Base-by-base conservation (phyloP, 2,888 invertebrate genomes). In the Allygus modestus region DNA sequence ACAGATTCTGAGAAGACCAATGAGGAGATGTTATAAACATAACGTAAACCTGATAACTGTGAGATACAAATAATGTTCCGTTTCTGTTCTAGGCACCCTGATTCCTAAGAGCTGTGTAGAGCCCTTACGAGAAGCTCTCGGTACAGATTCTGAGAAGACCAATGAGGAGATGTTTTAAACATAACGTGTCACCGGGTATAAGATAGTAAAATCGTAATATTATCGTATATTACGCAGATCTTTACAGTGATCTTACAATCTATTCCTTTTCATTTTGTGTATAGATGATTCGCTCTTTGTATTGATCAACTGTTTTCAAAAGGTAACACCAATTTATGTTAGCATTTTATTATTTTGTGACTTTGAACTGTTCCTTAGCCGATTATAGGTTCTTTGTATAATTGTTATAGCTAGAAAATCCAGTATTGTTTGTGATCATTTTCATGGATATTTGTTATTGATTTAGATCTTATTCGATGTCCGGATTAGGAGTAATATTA, bases 31-130 rank as follows among this genome's bases (percentile, higher is more conserved):
- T 85, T 84, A n/a, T n/a, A n/a, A n/a, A n/a, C n/a, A n/a, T n/a
- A n/a, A n/a, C n/a, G n/a, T n/a, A n/a, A n/a, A n/a, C n/a, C n/a
- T n/a, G n/a, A n/a, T n/a, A n/a, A n/a, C n/a, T n/a, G n/a, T n/a
- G n/a, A n/a, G n/a, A n/a, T n/a, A n/a, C n/a, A n/a, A n/a, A n/a
- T n/a, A n/a, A n/a, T n/a, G n/a, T n/a, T n/a, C n/a, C n/a, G n/a
- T n/a, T 46, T 46, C 9, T 46, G 46, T 46, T 15, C 23, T 91
- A 94, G 96, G 96, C 87, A 97, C 97, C 12, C 92, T 97, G 87
- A 97, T 97, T 92, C 97, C 97, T 89, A 97, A 97, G 92, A 95
- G 95, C 89, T 97, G 97, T 90, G 96, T 96, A 88, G 96, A 96
- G 89, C 91, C 94, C 33, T 91, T 97, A 71, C 93, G 94, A 89